Conservation (phyloP, 1,140 invertebrate genomes). For the Heliconius hewitsoni region DNA sequence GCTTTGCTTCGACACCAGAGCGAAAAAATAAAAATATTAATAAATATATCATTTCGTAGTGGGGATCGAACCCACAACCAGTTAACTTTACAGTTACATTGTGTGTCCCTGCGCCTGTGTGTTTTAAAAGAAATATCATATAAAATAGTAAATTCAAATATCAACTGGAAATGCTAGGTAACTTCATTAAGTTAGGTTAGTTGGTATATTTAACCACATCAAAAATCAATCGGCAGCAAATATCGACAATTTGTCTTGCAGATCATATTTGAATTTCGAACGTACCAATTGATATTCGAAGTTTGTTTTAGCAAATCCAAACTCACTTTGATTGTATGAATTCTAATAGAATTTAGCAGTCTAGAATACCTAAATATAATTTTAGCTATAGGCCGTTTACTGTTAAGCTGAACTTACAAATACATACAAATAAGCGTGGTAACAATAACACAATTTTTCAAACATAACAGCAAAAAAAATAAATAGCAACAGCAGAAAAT, state of each 20-base stretch:
- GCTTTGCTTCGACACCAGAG: too few species aligned
- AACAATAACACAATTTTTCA: too few species aligned
- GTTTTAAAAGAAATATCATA: too few species aligned
- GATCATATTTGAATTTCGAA: slow-evolving; percentile 7
- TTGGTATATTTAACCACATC: background rate
- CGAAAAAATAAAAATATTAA: too few species aligned
- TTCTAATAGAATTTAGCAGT: background rate
- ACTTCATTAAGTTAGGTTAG: background rate
- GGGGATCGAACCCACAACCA: too few species aligned
- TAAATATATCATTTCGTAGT: too few species aligned
- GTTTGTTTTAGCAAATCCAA: slow-evolving; percentile 14
- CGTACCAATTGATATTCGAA: slow-evolving; percentile 7
- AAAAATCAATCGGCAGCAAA: slow-evolving; percentile 6
- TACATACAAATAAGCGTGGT: too few species aligned
- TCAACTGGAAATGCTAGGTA: background rate
- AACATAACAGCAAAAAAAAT: too few species aligned
- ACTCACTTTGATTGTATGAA: background rate
- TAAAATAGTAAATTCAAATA: background rate
- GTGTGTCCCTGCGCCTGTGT: too few species aligned
- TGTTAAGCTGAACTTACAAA: too few species aligned
- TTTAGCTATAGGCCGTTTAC: background rate
- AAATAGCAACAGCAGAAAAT: too few species aligned
- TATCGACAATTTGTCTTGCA: slow-evolving; percentile 10
- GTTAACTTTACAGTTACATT: too few species aligned
- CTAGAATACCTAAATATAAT: background rate